phyloP scores from a whole-genome alignment of 1,140 invertebrate species.

The Leptopilina clavipes region DNA sequence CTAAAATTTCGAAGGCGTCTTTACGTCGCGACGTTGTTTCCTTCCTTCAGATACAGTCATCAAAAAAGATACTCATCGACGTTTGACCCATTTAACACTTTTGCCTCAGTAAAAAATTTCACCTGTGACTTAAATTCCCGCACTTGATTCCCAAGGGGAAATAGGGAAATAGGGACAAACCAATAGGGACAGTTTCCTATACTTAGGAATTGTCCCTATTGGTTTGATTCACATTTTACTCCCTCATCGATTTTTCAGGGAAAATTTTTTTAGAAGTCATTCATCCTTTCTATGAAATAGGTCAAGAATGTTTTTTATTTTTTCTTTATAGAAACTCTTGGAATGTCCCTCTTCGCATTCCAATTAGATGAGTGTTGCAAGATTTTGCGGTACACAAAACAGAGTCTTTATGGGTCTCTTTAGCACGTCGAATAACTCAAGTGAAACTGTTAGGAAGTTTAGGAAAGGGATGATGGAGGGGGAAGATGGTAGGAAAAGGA shows the following conservation, averaged over 20 bases:
- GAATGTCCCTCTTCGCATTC: slow-evolving; percentile 22
- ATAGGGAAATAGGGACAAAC: no score
- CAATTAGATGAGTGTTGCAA: neutral
- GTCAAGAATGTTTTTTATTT: slow-evolving; percentile 22
- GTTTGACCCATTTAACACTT: slow-evolving; percentile 26
- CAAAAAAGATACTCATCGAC: neutral
- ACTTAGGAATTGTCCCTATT: no score
- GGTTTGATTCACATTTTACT: no score
- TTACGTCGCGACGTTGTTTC: slow-evolving; percentile 53
- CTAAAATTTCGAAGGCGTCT: slow-evolving; percentile 59
- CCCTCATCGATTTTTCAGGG: no score
- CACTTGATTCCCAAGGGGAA: no score
- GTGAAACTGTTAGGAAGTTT: neutral
- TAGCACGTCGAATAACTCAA: slow-evolving; percentile 54
- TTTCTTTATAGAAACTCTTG: neutral
- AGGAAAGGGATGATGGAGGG: no score
- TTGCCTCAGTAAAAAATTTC: slow-evolving; percentile 14
- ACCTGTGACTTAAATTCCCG: no score
- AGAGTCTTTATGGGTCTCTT: slow-evolving; percentile 63
- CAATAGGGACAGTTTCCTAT: no score
- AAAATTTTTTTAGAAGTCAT: no score
- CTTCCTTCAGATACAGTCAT: slow-evolving; percentile 40
- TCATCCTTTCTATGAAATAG: slow-evolving; percentile 28
- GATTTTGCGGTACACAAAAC: slow-evolving; percentile 54
- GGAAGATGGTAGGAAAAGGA: slow-evolving; percentile 41